A percentile compares a stretch with the other conserved stretches of the same genome.
Evolutionary conservation across 2,113 vertebrate species (phyloP).

Genomic region (Thymallus thymallus): DNA sequence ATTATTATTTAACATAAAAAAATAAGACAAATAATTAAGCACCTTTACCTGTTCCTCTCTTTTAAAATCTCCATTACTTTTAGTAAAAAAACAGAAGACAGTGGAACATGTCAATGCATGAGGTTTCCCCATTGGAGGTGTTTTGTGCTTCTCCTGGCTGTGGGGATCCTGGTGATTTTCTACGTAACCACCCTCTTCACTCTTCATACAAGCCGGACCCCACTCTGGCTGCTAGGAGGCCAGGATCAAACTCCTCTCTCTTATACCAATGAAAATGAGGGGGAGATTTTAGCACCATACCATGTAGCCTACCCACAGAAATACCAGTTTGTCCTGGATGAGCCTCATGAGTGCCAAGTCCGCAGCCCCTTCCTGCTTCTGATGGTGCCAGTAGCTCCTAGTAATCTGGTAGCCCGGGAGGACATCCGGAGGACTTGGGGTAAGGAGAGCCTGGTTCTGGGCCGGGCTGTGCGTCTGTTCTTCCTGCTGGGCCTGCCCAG

Average conservation of each 20-base stretch:
- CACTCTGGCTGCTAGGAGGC: not conserved
- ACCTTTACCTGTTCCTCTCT: too few species aligned
- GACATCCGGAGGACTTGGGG: constrained; percentile 52
- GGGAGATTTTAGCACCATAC: not conserved
- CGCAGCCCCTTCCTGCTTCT: constrained; percentile 60
- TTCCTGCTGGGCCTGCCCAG: constrained; percentile 46
- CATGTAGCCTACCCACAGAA: constrained; percentile 20
- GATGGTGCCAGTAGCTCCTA: constrained; percentile 8
- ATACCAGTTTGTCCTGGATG: constrained; percentile 46
- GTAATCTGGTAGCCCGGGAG: fast-evolving
- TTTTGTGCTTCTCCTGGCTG: not conserved
- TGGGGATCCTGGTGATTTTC: not conserved
- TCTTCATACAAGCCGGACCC: not conserved
- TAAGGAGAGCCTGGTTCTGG: constrained; percentile 42
- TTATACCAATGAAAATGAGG: not conserved
- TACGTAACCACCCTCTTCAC: not conserved
- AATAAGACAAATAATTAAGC: too few species aligned
- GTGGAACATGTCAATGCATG: not conserved
- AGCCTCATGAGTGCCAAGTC: constrained; percentile 31
- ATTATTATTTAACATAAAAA: too few species aligned
- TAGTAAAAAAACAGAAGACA: not conserved
- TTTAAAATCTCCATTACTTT: not conserved
- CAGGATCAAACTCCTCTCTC: not conserved
- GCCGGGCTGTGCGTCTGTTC: constrained; percentile 12
- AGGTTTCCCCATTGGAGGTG: not conserved